Evolutionary conservation across 2,797 vertebrate genomes (phyloP), one percentile per base, ranked within the genome.

Genomic region (Hephaestus fuliginosus): DNA sequence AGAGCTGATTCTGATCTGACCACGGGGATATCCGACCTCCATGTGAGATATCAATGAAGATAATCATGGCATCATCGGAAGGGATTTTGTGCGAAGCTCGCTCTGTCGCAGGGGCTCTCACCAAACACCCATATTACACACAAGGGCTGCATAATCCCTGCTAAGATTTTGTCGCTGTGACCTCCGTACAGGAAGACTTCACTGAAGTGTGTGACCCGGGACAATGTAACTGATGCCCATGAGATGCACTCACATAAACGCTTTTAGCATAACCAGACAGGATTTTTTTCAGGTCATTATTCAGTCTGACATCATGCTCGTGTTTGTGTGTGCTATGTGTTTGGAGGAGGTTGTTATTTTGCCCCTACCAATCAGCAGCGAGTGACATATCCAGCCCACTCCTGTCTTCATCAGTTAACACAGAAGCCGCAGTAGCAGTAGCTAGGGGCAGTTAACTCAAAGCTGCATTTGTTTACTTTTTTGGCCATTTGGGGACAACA

Each of bases 1-100:
- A 79, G 74, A 70, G 86, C 72, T 62, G 83, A 88, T 89, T 92
- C 49, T 13, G 36, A 85, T 79, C 75, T 79, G 78, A 88, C 84
- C 74, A 85, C 49, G 1, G 75, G 79, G 82, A 89, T 69, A 76
- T 86, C 71, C 62, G 69, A 85, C 84, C 90, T 81, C 76, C 58
- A 55, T 39, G 70, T 36, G 72, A 84, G 89, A 88, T 90, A 70
- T 89, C 89, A 86, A 88, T 88, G 67, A 81, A 86, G 84, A 88
- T 90, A 91, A 91, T 88, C 41, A 84, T 36, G 60, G 20, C 73
- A 74, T 88, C 84, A 83, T 76, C n/a, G 49, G 70, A 71, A 75
- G 73, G 73, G 88, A 81, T 81, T 82, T 83, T 25, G 52, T 8
- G 20, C 61, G 8, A 52, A 73, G 25, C 25, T 41, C 12, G 64